Conservation (phyloP, 2,888 invertebrate species). For the Unio delphinus region DNA sequence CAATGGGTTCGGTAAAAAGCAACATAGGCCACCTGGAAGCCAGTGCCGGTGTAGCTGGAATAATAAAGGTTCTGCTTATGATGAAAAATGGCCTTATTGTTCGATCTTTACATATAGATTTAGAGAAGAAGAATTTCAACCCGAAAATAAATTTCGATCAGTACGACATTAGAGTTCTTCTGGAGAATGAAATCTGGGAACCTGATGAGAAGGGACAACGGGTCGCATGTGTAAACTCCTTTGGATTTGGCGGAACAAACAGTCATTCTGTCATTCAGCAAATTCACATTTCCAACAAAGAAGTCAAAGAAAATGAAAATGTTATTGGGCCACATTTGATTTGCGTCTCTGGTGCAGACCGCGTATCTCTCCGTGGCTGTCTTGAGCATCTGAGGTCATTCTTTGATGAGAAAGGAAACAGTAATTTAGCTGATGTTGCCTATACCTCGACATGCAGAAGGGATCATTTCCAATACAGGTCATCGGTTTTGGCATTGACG, state of each 20-base stretch:
- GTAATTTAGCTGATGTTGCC: constrained; percentile 6
- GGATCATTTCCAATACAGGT: constrained; percentile 22
- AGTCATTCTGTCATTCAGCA: constrained; percentile 35
- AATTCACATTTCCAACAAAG: background rate
- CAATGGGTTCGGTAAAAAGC: constrained; percentile 47
- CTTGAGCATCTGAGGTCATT: constrained; percentile 6
- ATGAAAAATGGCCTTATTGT: constrained; percentile 43
- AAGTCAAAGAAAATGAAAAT: background rate
- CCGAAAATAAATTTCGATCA: constrained; percentile 30
- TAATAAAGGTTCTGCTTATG: constrained; percentile 51
- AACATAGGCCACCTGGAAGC: constrained; percentile 49
- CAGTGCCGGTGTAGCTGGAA: constrained; percentile 43
- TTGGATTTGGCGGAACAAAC: constrained; percentile 54
- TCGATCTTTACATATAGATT: constrained; percentile 36
- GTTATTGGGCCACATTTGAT: constrained; percentile 4
- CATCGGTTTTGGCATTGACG: constrained; percentile 15
- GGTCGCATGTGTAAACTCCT: constrained; percentile 38
- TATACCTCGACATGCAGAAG: constrained; percentile 11
- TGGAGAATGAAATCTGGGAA: constrained; percentile 15
- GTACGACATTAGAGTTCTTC: constrained; percentile 22
- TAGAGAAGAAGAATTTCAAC: constrained; percentile 17
- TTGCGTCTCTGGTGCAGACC: constrained; percentile 15
- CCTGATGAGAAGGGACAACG: constrained; percentile 5
- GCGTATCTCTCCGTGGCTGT: constrained; percentile 4
- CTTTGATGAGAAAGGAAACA: background rate